Conservation (phyloP, 2,797 vertebrate genomes). For the Astyanax mexicanus region DNA sequence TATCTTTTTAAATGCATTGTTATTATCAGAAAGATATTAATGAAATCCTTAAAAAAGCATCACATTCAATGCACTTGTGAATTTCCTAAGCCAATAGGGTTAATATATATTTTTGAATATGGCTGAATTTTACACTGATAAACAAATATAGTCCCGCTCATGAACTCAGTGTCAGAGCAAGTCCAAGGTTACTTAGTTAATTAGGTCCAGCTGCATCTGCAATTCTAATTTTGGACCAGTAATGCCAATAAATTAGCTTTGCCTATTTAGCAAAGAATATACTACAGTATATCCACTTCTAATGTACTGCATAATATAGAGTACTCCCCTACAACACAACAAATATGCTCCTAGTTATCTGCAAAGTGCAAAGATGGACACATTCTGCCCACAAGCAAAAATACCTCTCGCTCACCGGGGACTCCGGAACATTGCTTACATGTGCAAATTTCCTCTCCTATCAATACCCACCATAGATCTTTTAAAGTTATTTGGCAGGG, state of each 20-base stretch:
- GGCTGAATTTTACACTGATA: no score
- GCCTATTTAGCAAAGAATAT: background rate
- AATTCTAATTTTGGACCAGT: background rate
- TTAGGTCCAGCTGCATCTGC: background rate
- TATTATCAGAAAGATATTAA: no score
- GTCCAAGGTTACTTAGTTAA: background rate
- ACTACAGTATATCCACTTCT: background rate
- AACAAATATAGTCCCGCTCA: background rate
- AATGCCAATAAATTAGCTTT: background rate
- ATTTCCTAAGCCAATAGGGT: no score
- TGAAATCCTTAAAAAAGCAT: no score
- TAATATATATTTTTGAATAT: no score
- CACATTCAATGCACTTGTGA: no score
- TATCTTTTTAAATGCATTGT: no score
- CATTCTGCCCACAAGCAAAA: background rate
- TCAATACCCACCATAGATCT: constrained; percentile 1
- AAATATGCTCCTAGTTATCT: background rate
- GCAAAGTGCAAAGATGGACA: background rate
- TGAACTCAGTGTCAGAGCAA: background rate
- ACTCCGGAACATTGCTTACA: background rate
- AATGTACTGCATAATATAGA: background rate
- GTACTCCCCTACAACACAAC: background rate
- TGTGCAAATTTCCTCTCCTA: background rate
- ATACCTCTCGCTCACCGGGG: background rate
- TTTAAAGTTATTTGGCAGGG: constrained; percentile 44